A percentile compares a stretch with the other conserved stretches of the same genome.
Conservation (phyloP, 2,888 invertebrate species). For the Drosophila phalerata region DNA sequence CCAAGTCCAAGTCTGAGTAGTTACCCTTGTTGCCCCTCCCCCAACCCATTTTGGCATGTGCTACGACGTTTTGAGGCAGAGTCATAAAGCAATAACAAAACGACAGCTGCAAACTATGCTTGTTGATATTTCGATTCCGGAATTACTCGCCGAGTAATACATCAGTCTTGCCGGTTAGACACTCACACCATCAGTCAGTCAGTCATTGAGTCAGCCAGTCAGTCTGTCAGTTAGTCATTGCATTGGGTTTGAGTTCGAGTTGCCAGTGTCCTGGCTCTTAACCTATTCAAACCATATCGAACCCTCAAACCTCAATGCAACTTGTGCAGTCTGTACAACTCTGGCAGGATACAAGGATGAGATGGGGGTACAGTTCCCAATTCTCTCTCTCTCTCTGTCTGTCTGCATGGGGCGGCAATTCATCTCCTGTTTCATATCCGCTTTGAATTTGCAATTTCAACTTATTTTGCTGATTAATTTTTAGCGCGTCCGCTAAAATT, state of each 20-base stretch:
- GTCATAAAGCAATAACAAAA: conserved; percentile 53
- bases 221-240: background rate
- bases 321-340: conserved; percentile 52
- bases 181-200: conserved; percentile 18
- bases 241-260: conserved; percentile 2
- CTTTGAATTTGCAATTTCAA: conserved; percentile 39
- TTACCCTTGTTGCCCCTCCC: conserved; percentile 9
- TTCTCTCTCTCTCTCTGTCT: background rate
- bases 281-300: conserved; percentile 54
- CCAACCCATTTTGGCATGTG: conserved; percentile 53
- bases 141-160: conserved; percentile 53
- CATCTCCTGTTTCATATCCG: conserved; percentile 80
- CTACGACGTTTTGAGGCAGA: conserved; percentile 34
- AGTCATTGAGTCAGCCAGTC: conserved; percentile 12
- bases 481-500: conserved; percentile 36
- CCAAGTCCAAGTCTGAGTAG: conserved; percentile 1
- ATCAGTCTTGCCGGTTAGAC: conserved; percentile 43
- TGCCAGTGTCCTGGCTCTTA: conserved; percentile 34
- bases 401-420: conserved; percentile 49
- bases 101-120: conserved; percentile 73
- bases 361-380: conserved; percentile 50
- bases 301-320: conserved; percentile 52
- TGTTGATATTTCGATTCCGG: conserved; percentile 43
- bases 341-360: conserved; percentile 27
- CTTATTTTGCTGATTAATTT: conserved; percentile 55